phyloP scores from a whole-genome alignment of 2,797 vertebrate genomes.

The Arrhamphus sclerolepis region DNA sequence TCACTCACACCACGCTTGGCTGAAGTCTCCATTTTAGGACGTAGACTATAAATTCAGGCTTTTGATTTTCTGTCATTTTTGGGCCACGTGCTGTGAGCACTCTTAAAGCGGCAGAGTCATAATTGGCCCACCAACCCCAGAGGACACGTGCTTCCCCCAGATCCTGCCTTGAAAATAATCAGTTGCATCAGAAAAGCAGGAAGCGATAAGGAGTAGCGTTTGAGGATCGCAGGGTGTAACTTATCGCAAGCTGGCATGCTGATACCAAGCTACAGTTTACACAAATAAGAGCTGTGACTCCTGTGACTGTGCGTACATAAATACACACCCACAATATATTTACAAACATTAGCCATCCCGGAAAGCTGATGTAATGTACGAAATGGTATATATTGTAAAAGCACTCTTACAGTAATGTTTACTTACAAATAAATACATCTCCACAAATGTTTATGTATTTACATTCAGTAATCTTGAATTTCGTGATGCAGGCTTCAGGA shows the following conservation, averaged over 20 bases:
- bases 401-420: no score
- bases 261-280: slow-evolving; percentile 28
- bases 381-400: neutral
- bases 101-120: slow-evolving; percentile 65
- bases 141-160: slow-evolving; percentile 33
- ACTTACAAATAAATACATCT: no score
- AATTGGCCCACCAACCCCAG: slow-evolving; percentile 57
- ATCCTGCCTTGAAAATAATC: slow-evolving; percentile 58
- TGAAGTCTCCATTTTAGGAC: no score
- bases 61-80: slow-evolving; percentile 56
- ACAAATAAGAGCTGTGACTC: slow-evolving; percentile 12
- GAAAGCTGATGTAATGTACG: slow-evolving; percentile 14
- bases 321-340: slow-evolving; percentile 51
- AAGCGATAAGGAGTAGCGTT: slow-evolving; percentile 65
- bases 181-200: slow-evolving; percentile 60
- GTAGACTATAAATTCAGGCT: neutral
- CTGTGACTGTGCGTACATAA: slow-evolving; percentile 35
- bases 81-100: slow-evolving; percentile 35
- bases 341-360: slow-evolving; percentile 31
- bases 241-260: slow-evolving; percentile 28
- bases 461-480: slow-evolving; percentile 26
- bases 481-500: slow-evolving; percentile 39
- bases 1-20: no score
- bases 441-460: slow-evolving; percentile 6
- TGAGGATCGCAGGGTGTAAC: slow-evolving; percentile 60